Evolutionary conservation across 2,888 invertebrate species (phyloP), one percentile per base, ranked within the genome.

Genomic region (Acanthosepion lycidas): DNA sequence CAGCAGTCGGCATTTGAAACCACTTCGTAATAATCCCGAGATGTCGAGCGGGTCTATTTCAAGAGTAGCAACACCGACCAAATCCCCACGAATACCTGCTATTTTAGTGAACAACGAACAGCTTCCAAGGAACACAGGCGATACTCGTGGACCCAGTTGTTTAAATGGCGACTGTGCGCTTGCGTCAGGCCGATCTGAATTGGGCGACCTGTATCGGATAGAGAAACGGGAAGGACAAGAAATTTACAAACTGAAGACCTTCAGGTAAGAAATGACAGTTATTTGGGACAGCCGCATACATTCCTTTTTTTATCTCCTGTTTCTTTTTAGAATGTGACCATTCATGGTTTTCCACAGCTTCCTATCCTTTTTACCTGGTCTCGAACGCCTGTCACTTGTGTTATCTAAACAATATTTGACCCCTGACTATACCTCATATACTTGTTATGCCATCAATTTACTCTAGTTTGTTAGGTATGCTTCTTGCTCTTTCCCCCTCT

Each of bases 11-110:
- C 78, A 5, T 33, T 5, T 78, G n/a, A n/a, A 78, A 5, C 78
- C 42, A 28, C 18, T 42, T 18, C 20, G 94, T 92, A 94, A 93
- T 18, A 95, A 91, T 18, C 53, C n/a, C 42, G 92, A n/a, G 48
- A 49, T 26, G 33, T 91, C 33, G 64, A 93, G 49, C 6, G 94
- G 53, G 15, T n/a, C n/a, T 33, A n/a, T 78, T n/a, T n/a, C 78
- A 12, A n/a, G 78, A 33, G n/a, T 78, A 12, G 51, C 1, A 8
- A 51, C 55, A 9, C 18, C 93, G n/a, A 33, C 9, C 33, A 20
- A 92, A 28, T 49, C 28, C 0, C 53, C 49, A 18, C 53, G 12
- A 20, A 12, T 3, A 92, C 48, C 51, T 3, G 42, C 48, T n/a
- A 33, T 92, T 48, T 42, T 28, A 12, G 53, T 28, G 12, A 48